Base-by-base conservation (phyloP, 2,888 invertebrate genomes). In the Aporophyla lueneburgensis region DNA sequence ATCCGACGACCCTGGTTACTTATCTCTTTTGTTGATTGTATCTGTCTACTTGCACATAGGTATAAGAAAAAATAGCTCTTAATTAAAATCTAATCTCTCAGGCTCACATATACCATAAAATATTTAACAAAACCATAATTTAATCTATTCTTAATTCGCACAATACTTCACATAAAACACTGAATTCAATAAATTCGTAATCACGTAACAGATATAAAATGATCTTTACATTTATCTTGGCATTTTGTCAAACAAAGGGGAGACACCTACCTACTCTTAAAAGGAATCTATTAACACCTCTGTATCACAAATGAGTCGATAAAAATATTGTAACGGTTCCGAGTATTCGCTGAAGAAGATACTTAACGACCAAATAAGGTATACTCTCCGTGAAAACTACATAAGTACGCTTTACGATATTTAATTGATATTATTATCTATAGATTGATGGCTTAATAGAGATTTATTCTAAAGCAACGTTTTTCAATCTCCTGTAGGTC, bases 151-250 rank as follows among this genome's bases (percentile, higher is more conserved):
- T 40, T 53, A n/a, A 46, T 56, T 49, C n/a, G 5, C 19, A n/a
- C 66, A 33, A 51, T 43, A 16, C n/a, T 33, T 58, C n/a, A 58
- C 16, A 24, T 61, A 63, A 19, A 40, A 62, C 46, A 72, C 6
- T 40, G 14, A 65, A 71, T 63, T 46, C 24, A 74, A 81, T 86
- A 53, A 80, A 87, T 87, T 80, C 79, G 1, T 43, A 43, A 80
- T 59, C 86, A 86, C 86, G 87, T 68, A 80, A 65, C 33, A 70
- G 73, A 74, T 78, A 83, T 85, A 75, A 85, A 86, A 76, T 56
- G 1, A 56, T 24, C 1, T 33, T 46, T 49, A 59, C 46, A 33
- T 33, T 33, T 49, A 27, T 53, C 51, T 53, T 49, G 12, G 14
- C 58, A 43, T 43, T 33, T 53, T 51, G 59, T 21, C 27, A 10